These are phyloP conservation scores for Ochlodes sylvanus DNA, from an alignment of 2,888 invertebrate genomes.

Conservation along the genomic window DNA sequence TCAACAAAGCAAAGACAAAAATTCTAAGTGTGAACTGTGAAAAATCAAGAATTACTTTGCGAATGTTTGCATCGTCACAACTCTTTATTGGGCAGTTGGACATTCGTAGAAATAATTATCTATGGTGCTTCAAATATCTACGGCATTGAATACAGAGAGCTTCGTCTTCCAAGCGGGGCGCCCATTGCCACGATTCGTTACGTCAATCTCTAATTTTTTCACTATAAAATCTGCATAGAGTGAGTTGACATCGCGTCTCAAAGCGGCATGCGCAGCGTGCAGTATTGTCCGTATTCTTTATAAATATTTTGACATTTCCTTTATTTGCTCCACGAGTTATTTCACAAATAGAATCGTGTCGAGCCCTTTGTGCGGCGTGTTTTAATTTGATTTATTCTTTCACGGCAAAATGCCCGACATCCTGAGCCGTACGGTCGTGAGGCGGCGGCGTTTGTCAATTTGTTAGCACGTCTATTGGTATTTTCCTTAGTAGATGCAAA, in stretches of 20 bases:
- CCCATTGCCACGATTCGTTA: slow-evolving; percentile 78
- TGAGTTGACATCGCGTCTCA: slow-evolving; percentile 79
- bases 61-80: slow-evolving; percentile 67
- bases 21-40: slow-evolving; percentile 56
- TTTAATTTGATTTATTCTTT: slow-evolving; percentile 83
- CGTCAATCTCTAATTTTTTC: slow-evolving; percentile 80
- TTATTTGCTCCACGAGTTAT: slow-evolving; percentile 75
- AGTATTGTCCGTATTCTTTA: slow-evolving; percentile 80
- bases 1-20: slow-evolving; percentile 35
- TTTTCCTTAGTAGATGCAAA: slow-evolving; percentile 72
- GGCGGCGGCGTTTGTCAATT: slow-evolving; percentile 76
- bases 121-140: slow-evolving; percentile 76
- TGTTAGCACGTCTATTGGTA: slow-evolving; percentile 77
- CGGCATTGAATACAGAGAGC: slow-evolving; percentile 61
- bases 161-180: slow-evolving; percentile 70
- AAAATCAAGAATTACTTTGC: slow-evolving; percentile 58
- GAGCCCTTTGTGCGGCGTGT: slow-evolving; percentile 76
- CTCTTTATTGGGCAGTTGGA: slow-evolving; percentile 74
- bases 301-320: slow-evolving; percentile 85
- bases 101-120: slow-evolving; percentile 80
- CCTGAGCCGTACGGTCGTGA: slow-evolving; percentile 61
- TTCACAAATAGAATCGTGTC: slow-evolving; percentile 78
- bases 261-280: slow-evolving; percentile 71
- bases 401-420: slow-evolving; percentile 76
- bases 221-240: slow-evolving; percentile 79